Evolutionary conservation across 2,113 vertebrate species (phyloP), one percentile per base, ranked within the genome.

Genomic region (Festucalex cinctus): DNA sequence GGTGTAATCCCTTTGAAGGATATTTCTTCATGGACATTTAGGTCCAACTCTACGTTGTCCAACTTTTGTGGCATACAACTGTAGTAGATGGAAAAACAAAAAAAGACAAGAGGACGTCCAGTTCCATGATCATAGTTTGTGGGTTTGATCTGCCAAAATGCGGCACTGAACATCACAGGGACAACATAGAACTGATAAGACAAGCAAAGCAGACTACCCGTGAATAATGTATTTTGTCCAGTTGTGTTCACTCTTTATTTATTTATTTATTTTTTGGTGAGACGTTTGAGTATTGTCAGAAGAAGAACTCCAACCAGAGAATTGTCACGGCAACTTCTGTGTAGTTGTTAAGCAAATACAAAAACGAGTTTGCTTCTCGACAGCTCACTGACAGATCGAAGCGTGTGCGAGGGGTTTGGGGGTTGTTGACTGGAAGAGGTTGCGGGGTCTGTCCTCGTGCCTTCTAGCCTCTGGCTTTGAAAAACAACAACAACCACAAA

Each of bases 361-460:
- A 56, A 51, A 3, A n/a, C 16, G 46, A 49, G 46, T 20, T 9
- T 7, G 20, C 20, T 69, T 68, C 75, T 79, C 53, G 44, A 41
- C 13, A 46, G 26, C 36, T 68, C 44, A n/a, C 74, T 67, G 53
- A 51, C 48, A 51, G 17, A 51, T 7, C 5, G 48, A 56, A 12
- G 53, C 14, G 24, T 56, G 54, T 32, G 26, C 24, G 54, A 70
- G 56, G 41, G 60, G 16, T 64, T 64, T 65, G 63, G 35, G 60
- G 71, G 14, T n/a, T n/a, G n/a, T n/a, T n/a, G n/a, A n/a, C n/a
- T n/a, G n/a, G n/a, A n/a, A n/a, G n/a, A n/a, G n/a, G n/a, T n/a
- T n/a, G n/a, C 16, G 48, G 20, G 62, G 54, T 77, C 68, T 69
- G 60, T 73, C 73, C 68, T 62, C 80, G 76, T 67, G 71, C 49